Conservation (phyloP, 2,113 vertebrate species). For the Erpornis zantholeuca region DNA sequence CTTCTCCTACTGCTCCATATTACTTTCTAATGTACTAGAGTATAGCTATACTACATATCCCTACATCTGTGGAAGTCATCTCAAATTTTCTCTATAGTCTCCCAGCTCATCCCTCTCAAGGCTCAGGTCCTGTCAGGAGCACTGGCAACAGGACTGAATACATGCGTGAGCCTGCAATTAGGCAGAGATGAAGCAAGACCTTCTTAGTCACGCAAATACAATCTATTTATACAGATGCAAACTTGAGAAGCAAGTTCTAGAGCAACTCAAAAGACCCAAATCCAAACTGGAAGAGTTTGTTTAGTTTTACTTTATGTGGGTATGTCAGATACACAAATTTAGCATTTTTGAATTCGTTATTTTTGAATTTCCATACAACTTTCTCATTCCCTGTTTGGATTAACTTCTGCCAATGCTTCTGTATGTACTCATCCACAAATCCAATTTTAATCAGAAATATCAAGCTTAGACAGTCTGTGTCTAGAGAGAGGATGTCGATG, state of each 20-base stretch:
- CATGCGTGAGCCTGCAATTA: background rate
- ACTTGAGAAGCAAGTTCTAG: background rate
- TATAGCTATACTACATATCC: rapidly evolving
- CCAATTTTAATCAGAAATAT: background rate
- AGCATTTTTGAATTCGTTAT: rapidly evolving
- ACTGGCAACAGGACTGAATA: background rate
- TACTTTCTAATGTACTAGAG: background rate
- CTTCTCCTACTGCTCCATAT: background rate
- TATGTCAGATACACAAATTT: background rate
- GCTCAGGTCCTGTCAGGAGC: background rate
- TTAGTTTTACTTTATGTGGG: background rate
- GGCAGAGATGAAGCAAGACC: background rate
- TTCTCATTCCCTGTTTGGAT: background rate
- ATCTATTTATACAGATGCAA: background rate
- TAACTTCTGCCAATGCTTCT: background rate
- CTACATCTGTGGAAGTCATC: background rate
- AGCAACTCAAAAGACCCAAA: background rate
- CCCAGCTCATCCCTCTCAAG: rapidly evolving
- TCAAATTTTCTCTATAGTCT: background rate
- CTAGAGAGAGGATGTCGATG: background rate
- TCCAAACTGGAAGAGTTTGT: background rate
- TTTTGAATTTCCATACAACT: background rate
- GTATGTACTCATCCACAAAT: background rate
- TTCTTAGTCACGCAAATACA: background rate
- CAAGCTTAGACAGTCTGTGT: background rate